phyloP scores from a whole-genome alignment of 2,113 vertebrate genomes.

The Aspidoscelis tigris region DNA sequence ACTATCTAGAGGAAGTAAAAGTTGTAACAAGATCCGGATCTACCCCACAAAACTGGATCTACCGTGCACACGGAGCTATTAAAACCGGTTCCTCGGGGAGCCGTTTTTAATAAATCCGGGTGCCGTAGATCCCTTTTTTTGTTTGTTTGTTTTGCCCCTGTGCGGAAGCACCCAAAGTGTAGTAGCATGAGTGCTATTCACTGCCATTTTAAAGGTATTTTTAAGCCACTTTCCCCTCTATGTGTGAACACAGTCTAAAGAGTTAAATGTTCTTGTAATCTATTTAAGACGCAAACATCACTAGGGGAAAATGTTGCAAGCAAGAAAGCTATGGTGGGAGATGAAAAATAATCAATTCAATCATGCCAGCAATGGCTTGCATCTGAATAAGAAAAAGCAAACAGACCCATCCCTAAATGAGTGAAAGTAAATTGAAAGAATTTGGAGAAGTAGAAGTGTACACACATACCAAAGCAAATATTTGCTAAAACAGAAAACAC shows the following conservation, averaged over 20 bases:
- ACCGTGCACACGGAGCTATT: too few relatives aligned
- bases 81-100: too few relatives aligned
- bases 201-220: conserved; percentile 1
- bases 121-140: too few relatives aligned
- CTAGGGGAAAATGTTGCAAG: conserved; percentile 43
- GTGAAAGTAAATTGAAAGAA: conserved; percentile 45
- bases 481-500: conserved; percentile 47
- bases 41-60: too few relatives aligned
- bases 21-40: too few relatives aligned
- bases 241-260: conserved; percentile 54
- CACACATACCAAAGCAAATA: conserved; percentile 30
- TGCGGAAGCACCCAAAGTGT: too few relatives aligned
- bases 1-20: too few relatives aligned
- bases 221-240: conserved; percentile 54
- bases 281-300: conserved; percentile 24
- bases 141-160: too few relatives aligned
- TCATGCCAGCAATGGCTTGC: conserved; percentile 41
- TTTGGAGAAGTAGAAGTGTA: conserved; percentile 29
- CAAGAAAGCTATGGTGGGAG: conserved; percentile 42
- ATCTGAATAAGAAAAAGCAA: conserved; percentile 50
- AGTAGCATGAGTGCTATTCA: too few relatives aligned
- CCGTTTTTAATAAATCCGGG: too few relatives aligned
- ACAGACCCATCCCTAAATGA: conserved; percentile 42
- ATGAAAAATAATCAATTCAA: conserved; percentile 15
- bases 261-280: conserved; percentile 40